Evolutionary conservation across 2,113 vertebrate species (phyloP).

Genomic region (Pachyramphus minor): DNA sequence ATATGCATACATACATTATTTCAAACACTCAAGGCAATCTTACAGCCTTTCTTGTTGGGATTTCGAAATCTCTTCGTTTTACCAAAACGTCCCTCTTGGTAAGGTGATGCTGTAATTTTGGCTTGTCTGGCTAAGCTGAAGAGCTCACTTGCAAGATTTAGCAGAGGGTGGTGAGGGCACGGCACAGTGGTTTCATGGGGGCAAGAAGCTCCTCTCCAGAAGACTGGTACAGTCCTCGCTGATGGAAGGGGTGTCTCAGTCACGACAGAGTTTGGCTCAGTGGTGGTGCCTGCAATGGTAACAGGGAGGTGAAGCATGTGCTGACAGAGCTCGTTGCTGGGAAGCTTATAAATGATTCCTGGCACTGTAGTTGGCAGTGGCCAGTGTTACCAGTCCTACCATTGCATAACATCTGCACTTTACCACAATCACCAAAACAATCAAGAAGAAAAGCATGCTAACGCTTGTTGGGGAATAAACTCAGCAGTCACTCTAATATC

Average conservation of each 20-base stretch:
- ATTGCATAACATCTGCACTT: conserved; percentile 53
- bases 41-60: conserved; percentile 2
- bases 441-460: conserved; percentile 23
- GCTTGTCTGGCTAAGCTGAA: neutral
- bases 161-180: neutral
- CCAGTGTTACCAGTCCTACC: conserved; percentile 47
- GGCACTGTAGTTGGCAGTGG: conserved; percentile 45
- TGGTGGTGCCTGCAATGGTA: neutral
- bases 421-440: conserved; percentile 52
- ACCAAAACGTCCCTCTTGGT: neutral
- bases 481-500: neutral
- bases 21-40: conserved; percentile 52
- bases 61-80: neutral
- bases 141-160: neutral
- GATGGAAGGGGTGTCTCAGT: neutral
- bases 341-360: conserved; percentile 58
- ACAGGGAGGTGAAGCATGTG: conserved; percentile 52
- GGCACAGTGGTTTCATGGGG: neutral
- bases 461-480: conserved; percentile 26
- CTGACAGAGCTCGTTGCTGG: conserved; percentile 48
- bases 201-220: neutral
- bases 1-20: conserved; percentile 42
- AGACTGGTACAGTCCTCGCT: neutral
- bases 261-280: neutral
- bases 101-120: neutral